Percentiles rank a stretch among this genome's conserved stretches.
Evolutionary conservation across 2,797 vertebrate species (phyloP).

Genomic region (Pseudomugil tenellus): DNA sequence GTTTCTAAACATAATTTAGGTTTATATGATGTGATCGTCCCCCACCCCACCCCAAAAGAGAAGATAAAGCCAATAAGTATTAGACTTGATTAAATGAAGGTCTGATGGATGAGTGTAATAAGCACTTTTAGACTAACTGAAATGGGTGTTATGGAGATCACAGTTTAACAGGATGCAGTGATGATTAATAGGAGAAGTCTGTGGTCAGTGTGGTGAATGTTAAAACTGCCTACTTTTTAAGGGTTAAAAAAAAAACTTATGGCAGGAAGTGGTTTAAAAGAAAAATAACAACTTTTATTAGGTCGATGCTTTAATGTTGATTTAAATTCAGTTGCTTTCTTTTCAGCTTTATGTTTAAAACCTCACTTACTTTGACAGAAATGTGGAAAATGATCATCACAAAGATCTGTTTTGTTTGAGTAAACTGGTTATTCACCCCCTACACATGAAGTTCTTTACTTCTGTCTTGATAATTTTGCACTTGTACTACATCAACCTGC

Average conservation of each 20-base stretch:
- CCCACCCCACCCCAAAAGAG: too few relatives aligned
- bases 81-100: slow-evolving; percentile 4
- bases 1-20: not conserved
- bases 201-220: slow-evolving; percentile 65
- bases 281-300: slow-evolving; percentile 66
- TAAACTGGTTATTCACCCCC: slow-evolving; percentile 47
- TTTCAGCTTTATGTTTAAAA: slow-evolving; percentile 6
- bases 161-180: slow-evolving; percentile 55
- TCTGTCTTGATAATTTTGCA: slow-evolving; percentile 44
- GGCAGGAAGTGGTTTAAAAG: slow-evolving; percentile 54
- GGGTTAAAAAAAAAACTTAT: slow-evolving; percentile 23
- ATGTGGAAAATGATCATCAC: slow-evolving; percentile 34
- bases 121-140: slow-evolving; percentile 34
- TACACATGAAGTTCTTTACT: slow-evolving; percentile 35
- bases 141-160: slow-evolving; percentile 27
- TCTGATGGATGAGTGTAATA: slow-evolving; percentile 37
- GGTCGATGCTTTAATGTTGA: slow-evolving; percentile 43
- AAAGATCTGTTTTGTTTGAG: slow-evolving; percentile 33
- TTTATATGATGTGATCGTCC: not conserved
- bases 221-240: slow-evolving; percentile 40
- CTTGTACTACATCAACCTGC: slow-evolving; percentile 36
- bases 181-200: slow-evolving; percentile 54
- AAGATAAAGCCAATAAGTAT: not conserved
- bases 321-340: slow-evolving; percentile 25
- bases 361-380: slow-evolving; percentile 30